phyloP scores from a whole-genome alignment of 1,140 invertebrate species.

The Battus philenor region DNA sequence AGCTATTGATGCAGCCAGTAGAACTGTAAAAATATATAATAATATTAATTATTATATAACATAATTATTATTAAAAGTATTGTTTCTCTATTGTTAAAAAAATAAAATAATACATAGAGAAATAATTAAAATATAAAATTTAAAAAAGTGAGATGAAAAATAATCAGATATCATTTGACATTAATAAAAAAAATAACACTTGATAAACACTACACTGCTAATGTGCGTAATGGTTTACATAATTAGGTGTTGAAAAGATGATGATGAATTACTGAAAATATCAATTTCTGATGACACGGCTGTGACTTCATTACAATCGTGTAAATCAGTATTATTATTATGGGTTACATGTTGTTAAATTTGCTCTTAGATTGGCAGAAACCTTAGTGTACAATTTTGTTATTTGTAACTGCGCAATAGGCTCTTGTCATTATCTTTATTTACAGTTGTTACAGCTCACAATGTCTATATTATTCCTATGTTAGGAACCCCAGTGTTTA shows the following conservation, averaged over 20 bases:
- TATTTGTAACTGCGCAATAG: constrained; percentile 8
- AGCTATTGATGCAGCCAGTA: constrained; percentile 49
- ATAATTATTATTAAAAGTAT: too few species aligned
- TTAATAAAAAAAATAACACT: too few species aligned
- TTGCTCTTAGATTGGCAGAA: not conserved
- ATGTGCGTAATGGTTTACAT: too few species aligned
- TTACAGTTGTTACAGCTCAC: constrained; percentile 6
- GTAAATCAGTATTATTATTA: not conserved
- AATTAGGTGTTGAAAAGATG: too few species aligned
- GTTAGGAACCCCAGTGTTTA: constrained; percentile 10
- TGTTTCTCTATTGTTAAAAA: not conserved
- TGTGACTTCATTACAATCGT: too few species aligned
- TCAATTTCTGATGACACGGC: too few species aligned
- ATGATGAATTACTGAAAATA: too few species aligned
- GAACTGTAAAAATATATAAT: constrained; percentile 45
- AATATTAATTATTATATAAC: not conserved
- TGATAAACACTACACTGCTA: too few species aligned
- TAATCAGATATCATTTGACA: not conserved
- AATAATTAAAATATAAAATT: not conserved
- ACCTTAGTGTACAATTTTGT: not conserved
- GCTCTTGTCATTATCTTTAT: constrained; percentile 5
- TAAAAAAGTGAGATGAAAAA: not conserved
- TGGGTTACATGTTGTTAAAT: not conserved
- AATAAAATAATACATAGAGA: not conserved
- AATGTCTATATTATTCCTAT: constrained; percentile 9